Conservation (phyloP, 2,888 invertebrate species). For the Andrena bucephala region DNA sequence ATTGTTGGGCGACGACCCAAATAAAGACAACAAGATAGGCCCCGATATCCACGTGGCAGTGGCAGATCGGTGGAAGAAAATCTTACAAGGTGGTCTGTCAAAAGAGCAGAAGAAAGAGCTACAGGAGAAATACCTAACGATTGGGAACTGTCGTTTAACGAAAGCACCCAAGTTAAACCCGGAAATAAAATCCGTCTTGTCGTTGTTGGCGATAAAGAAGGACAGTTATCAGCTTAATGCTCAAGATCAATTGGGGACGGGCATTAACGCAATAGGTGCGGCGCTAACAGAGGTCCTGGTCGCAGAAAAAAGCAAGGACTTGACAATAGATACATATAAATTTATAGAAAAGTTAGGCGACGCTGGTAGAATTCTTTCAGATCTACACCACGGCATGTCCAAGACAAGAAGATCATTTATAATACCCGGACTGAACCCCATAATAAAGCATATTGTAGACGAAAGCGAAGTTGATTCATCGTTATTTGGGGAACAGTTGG, state of each 20-base stretch:
- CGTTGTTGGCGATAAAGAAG: background rate
- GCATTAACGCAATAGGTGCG: conserved; percentile 12
- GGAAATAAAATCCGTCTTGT: conserved; percentile 8
- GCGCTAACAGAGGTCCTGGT: conserved; percentile 8
- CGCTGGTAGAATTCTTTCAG: conserved; percentile 8
- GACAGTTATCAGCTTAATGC: background rate
- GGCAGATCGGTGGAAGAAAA: conserved; percentile 3
- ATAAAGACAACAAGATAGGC: background rate
- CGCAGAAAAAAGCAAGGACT: background rate
- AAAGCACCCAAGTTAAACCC: conserved; percentile 8
- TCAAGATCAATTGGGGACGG: background rate
- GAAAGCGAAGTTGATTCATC: background rate
- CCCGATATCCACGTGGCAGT: conserved; percentile 5
- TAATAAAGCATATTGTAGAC: conserved; percentile 11
- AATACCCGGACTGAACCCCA: conserved; percentile 8
- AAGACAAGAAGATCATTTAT: conserved; percentile 3
- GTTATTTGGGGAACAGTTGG: background rate
- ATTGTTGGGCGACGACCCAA: conserved; percentile 8
- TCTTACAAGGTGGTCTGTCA: conserved; percentile 1
- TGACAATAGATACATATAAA: conserved; percentile 6
- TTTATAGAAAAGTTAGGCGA: background rate
- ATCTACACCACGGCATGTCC: background rate
- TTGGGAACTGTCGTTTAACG: conserved; percentile 9
- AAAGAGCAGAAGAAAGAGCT: conserved; percentile 8
- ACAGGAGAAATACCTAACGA: background rate